Conservation (phyloP, 92 coral and sea anemone genomes). For the Zoanthus gigantus region DNA sequence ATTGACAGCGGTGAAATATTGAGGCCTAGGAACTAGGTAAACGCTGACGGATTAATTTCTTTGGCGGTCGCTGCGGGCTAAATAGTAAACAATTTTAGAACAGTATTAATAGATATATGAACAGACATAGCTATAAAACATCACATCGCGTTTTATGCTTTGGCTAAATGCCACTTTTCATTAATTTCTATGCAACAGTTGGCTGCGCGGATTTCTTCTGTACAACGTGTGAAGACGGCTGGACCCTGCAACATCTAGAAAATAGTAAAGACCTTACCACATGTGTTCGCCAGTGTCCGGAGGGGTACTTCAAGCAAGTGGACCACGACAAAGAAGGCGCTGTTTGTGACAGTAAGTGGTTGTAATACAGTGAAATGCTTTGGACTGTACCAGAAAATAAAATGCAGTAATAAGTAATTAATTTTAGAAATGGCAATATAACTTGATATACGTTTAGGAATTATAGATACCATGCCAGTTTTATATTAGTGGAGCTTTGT, state of each 20-base stretch:
- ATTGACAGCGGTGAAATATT: too few species aligned
- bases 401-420: too few species aligned
- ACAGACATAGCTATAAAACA: too few species aligned
- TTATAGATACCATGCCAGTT: too few species aligned
- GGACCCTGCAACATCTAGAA: background rate
- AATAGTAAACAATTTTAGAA: too few species aligned
- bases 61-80: too few species aligned
- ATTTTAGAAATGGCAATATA: too few species aligned
- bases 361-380: background rate
- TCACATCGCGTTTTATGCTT: background rate
- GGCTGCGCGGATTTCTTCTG: conserved; percentile 42
- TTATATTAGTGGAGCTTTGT: too few species aligned
- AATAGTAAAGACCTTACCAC: background rate
- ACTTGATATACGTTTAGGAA: too few species aligned
- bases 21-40: too few species aligned
- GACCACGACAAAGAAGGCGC: background rate
- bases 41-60: too few species aligned
- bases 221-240: conserved; percentile 25
- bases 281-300: conserved; percentile 43
- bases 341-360: conserved; percentile 22
- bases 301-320: conserved; percentile 20
- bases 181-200: background rate
- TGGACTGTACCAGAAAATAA: background rate
- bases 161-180: background rate
- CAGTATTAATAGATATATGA: too few species aligned